Conservation (phyloP, 2,888 invertebrate genomes). For the Ormyrus rosae region DNA sequence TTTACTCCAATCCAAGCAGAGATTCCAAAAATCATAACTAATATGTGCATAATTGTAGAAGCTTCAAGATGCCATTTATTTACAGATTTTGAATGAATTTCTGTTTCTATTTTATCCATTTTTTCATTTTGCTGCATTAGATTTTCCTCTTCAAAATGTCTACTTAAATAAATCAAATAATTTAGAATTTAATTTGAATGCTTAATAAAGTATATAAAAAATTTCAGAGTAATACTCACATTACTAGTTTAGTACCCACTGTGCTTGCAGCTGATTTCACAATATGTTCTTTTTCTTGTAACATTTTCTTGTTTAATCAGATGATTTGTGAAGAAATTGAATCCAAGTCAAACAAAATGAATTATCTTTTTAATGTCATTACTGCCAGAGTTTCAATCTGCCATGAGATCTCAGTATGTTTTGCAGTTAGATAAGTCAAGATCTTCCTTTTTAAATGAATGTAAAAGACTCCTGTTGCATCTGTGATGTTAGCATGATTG, state of each 20-base stretch:
- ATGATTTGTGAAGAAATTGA: constrained; percentile 1
- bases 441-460: no score
- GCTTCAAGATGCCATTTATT: constrained; percentile 22
- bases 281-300: background rate
- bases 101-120: constrained; percentile 14
- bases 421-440: no score
- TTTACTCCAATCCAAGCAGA: constrained; percentile 92
- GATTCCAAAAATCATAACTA: constrained; percentile 86
- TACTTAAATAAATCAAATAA: constrained; percentile 32
- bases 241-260: constrained; percentile 12
- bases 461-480: no score
- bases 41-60: constrained; percentile 79
- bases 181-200: background rate
- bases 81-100: background rate
- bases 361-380: background rate
- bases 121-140: constrained; percentile 22
- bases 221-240: constrained; percentile 28
- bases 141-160: constrained; percentile 22
- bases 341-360: constrained; percentile 17
- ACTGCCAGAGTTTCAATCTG: background rate
- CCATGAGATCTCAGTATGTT: no score
- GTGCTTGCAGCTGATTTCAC: background rate
- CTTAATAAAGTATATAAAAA: no score
- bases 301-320: constrained; percentile 41
- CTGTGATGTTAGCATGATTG: no score